Base-by-base conservation (phyloP, 2,888 invertebrate species). In the Phengaris alcon region DNA sequence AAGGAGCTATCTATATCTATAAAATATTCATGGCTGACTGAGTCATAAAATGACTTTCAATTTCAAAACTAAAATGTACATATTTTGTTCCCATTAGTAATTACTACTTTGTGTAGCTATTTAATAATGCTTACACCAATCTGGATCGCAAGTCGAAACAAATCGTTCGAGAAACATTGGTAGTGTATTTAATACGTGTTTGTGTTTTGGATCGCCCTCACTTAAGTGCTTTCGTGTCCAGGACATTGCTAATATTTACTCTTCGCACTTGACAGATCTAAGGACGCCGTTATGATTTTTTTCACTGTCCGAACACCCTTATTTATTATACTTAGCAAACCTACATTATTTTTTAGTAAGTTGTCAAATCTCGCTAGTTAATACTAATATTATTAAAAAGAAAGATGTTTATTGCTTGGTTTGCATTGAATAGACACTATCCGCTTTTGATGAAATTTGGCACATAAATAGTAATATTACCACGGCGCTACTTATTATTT, bases 221-320 rank as follows among this genome's bases (percentile, higher is more conserved):
- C 57, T 76, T 84, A 84, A 82, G 82, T 82, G 81, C 83, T 84
- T 84, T 85, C 84, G 85, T 83, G 84, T 81, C 84, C 83, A 83
- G 84, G 79, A 82, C 81, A 77, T 75, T 68, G 83, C 82, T 83
- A 90, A 89, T 88, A 88, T 90, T 90, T 86, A 84, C 78, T 79
- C 76, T 84, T 85, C 82, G 81, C 86, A 86, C 86, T 86, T 84
- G 81, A 79, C 82, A 79, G 46, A 73, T 73, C 73, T 73, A 55
- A 73, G 73, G 73, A 35, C 35, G 13, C 64, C 64, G 35, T 64
- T 64, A 35, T 64, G 15, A 9, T 35, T 64, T 64, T 64, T 64
- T 64, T 64, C 44, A 55, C 73, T 12, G 72, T 54, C 55, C 73
- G 35, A 73, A 55, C 9, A 64, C 35, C 64, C 64, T 35, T 64